Conservation (phyloP, 2,113 vertebrate species). For the Rhombomys opimus region DNA sequence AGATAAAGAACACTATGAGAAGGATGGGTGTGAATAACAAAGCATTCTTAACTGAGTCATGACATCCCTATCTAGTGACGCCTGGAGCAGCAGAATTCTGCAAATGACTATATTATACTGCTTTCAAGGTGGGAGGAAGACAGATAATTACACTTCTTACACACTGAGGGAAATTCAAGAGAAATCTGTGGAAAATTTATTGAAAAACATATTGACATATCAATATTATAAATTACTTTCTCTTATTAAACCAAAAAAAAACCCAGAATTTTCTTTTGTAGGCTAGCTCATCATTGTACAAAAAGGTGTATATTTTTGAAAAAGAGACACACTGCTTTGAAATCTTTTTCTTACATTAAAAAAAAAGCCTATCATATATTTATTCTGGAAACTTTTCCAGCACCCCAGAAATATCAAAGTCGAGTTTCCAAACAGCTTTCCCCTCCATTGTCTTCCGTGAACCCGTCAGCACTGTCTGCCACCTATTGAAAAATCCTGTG, state of each 20-base stretch:
- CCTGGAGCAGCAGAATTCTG: constrained; percentile 87
- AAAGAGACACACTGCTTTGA: constrained; percentile 85
- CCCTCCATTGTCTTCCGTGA: constrained; percentile 86
- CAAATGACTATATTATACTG: constrained; percentile 88
- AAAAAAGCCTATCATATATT: constrained; percentile 83
- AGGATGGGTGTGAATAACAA: constrained; percentile 90
- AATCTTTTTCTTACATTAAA: constrained; percentile 80
- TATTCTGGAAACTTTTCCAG: constrained; percentile 86
- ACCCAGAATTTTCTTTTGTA: constrained; percentile 76
- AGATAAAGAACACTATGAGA: constrained; percentile 90
- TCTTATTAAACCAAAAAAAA: constrained; percentile 84
- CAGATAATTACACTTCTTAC: constrained; percentile 89
- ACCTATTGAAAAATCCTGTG: constrained; percentile 80
- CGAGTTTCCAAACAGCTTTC: constrained; percentile 88
- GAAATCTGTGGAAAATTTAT: constrained; percentile 87
- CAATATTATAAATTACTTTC: constrained; percentile 88
- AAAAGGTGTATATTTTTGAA: constrained; percentile 79
- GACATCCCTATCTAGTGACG: constrained; percentile 89
- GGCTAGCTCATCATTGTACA: constrained; percentile 77
- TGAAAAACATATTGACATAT: constrained; percentile 91
- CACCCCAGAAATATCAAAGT: constrained; percentile 82
- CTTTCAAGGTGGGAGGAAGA: constrained; percentile 89
- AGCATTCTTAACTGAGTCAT: constrained; percentile 91
- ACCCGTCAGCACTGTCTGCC: constrained; percentile 83
- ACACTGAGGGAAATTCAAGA: constrained; percentile 83